These are phyloP conservation scores for Baryphthengus martii DNA, from an alignment of 2,113 vertebrate species.

Conservation along the genomic window DNA sequence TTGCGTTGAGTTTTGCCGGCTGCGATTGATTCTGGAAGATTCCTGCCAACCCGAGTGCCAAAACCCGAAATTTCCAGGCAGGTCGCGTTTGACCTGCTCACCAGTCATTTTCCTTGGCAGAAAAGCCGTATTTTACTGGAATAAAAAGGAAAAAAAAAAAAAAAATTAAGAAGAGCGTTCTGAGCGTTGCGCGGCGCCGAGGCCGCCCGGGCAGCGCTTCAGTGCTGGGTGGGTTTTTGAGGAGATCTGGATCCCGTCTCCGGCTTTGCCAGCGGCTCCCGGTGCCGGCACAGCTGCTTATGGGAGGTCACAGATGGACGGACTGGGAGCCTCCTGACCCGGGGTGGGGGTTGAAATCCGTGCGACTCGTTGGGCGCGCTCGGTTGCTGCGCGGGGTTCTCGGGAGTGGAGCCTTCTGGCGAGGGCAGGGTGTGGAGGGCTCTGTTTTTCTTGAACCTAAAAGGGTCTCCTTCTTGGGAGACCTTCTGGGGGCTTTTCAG, in stretches of 20 bases:
- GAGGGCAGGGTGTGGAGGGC: not conserved
- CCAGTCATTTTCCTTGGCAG: not conserved
- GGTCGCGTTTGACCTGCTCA: not conserved
- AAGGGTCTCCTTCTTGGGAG: not conserved
- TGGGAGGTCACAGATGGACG: not conserved
- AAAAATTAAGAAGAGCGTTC: no score
- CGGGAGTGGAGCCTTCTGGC: not conserved
- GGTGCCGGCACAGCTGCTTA: not conserved
- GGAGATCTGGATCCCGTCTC: not conserved
- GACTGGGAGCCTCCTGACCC: not conserved
- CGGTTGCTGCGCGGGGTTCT: fast-evolving
- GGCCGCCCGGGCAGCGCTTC: not conserved
- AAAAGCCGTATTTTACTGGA: not conserved
- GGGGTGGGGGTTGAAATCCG: not conserved
- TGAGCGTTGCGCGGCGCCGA: not conserved
- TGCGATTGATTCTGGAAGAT: not conserved
- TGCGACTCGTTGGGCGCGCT: fast-evolving
- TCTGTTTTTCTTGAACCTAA: not conserved
- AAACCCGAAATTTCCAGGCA: not conserved
- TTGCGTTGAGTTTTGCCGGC: not conserved
- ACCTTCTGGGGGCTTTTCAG: not conserved
- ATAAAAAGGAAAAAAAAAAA: not conserved
- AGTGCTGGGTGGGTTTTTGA: not conserved
- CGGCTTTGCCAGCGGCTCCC: not conserved
- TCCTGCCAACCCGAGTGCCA: not conserved